Evolutionary conservation across 2,113 vertebrate species (phyloP).

Genomic region (Brienomyrus brachyistius): DNA sequence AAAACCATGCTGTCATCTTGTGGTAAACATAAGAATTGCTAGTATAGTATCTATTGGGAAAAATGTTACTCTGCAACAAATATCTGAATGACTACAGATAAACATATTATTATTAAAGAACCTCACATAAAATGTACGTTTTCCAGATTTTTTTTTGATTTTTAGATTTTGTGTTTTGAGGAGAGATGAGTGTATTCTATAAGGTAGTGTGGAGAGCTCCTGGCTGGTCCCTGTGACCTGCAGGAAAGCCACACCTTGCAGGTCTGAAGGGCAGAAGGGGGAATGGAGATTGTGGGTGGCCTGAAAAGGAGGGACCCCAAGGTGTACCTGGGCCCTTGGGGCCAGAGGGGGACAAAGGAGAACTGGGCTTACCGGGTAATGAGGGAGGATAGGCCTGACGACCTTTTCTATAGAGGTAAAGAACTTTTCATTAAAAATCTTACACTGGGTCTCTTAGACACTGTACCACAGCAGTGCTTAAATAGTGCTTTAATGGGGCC

Average conservation of each 20-base stretch:
- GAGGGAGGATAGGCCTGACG: slow-evolving; percentile 48
- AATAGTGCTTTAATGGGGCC: not conserved
- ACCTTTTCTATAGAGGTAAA: not conserved
- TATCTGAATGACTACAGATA: not conserved
- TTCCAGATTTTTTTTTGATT: not conserved
- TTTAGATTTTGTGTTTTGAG: not conserved
- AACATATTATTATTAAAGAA: not conserved
- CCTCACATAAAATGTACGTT: not conserved
- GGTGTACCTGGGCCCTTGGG: slow-evolving; percentile 72
- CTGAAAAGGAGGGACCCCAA: slow-evolving; percentile 86
- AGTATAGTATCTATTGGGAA: not conserved
- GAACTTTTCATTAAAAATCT: not conserved
- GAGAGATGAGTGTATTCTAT: not conserved
- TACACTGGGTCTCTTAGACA: not conserved
- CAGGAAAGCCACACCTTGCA: slow-evolving; percentile 66
- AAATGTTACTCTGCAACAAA: not conserved
- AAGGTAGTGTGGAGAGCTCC: not conserved
- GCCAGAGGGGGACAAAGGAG: slow-evolving; percentile 75
- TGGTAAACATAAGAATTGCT: not conserved
- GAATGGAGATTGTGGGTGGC: slow-evolving; percentile 72
- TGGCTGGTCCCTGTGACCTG: slow-evolving; percentile 14
- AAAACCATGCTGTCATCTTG: not conserved
- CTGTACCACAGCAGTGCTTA: not conserved
- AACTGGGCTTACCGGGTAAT: slow-evolving; percentile 68
- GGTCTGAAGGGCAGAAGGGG: slow-evolving; percentile 79